phyloP scores from a whole-genome alignment of 2,113 vertebrate species.

The Apus apus region DNA sequence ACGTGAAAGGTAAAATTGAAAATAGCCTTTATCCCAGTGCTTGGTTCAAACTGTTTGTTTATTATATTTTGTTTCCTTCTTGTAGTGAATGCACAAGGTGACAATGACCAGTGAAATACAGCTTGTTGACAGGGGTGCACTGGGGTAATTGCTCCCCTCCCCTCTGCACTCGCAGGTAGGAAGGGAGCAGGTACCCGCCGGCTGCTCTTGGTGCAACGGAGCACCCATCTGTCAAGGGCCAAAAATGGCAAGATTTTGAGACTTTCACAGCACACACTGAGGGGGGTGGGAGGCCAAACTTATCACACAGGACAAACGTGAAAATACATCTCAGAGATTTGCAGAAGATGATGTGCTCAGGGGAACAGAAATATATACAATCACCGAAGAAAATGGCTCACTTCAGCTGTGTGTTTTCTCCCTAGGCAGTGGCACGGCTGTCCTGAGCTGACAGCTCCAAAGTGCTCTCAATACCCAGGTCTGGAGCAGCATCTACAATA shows the following conservation, averaged over 20 bases:
- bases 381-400: neutral
- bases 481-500: neutral
- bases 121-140: neutral
- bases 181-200: neutral
- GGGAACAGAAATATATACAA: neutral
- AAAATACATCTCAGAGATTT: neutral
- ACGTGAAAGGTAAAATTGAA: slow-evolving; percentile 56
- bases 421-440: neutral
- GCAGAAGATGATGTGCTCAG: neutral
- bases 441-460: neutral
- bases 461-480: neutral
- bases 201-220: accelerated
- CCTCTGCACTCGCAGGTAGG: accelerated
- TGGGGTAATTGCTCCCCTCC: neutral
- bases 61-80: neutral
- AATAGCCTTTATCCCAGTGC: neutral
- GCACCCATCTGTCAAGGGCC: neutral
- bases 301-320: neutral
- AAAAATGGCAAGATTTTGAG: neutral
- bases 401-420: neutral
- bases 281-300: neutral
- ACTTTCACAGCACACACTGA: neutral
- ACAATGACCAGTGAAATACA: neutral
- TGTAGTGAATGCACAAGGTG: neutral
- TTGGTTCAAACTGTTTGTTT: neutral